Evolutionary conservation across 1,140 invertebrate genomes (phyloP).

Genomic region (Chelonus insularis): DNA sequence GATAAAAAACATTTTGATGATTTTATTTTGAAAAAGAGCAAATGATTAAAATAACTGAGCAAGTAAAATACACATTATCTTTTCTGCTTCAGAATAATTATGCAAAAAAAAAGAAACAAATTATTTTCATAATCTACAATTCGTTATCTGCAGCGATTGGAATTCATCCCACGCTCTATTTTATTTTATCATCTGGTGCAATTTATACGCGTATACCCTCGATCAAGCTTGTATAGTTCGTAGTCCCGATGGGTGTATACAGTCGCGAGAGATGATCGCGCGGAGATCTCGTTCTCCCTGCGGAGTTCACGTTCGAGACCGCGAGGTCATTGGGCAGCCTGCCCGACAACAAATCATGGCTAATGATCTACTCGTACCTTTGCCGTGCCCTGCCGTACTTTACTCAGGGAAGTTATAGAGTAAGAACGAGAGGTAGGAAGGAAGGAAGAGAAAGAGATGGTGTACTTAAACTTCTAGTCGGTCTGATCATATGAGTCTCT

Average conservation of each 20-base stretch:
- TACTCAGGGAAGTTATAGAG: background rate
- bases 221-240: background rate
- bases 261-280: constrained; percentile 31
- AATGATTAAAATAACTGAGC: too few relatives aligned
- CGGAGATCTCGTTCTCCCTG: constrained; percentile 34
- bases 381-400: constrained; percentile 4
- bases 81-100: background rate
- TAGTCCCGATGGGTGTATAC: constrained; percentile 24
- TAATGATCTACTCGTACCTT: constrained; percentile 57
- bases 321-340: constrained; percentile 58
- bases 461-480: background rate
- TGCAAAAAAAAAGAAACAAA: background rate
- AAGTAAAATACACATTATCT: too few relatives aligned
- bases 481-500: background rate
- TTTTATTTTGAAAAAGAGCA: too few relatives aligned
- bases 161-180: constrained; percentile 23
- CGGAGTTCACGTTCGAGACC: constrained; percentile 49
- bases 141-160: constrained; percentile 13
- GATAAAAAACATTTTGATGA: too few relatives aligned
- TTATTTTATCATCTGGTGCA: constrained; percentile 22
- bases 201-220: constrained; percentile 19
- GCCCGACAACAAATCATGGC: constrained; percentile 62
- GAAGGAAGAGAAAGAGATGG: constrained; percentile 15
- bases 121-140: background rate
- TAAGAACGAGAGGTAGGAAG: constrained; percentile 10